Percentiles rank a stretch among this genome's conserved stretches.
Evolutionary conservation across 2,797 vertebrate genomes (phyloP).

Genomic region (Podarcis lilfordi): DNA sequence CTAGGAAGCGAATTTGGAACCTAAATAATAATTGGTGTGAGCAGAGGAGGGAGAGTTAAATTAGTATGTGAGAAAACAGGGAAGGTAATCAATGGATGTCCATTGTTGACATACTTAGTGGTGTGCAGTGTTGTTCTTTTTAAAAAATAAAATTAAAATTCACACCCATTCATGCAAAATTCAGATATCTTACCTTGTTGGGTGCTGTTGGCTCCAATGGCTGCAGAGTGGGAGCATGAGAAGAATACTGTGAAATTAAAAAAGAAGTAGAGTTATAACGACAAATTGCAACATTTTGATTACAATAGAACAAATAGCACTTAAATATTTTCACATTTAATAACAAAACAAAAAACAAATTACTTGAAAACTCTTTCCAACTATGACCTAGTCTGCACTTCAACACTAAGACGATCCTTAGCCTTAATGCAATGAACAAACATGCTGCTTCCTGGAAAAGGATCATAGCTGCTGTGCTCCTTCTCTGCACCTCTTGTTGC

Average conservation of each 20-base stretch:
- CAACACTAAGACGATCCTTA: no score
- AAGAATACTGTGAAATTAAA: not conserved
- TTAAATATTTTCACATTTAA: not conserved
- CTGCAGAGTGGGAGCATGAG: not conserved
- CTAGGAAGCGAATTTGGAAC: not conserved
- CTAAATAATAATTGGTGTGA: not conserved
- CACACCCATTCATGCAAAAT: not conserved
- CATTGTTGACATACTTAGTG: no score
- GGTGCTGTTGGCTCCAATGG: not conserved
- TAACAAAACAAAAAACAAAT: not conserved
- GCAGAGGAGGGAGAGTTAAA: not conserved
- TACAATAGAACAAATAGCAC: not conserved
- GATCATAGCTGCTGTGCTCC: no score
- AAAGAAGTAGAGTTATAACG: not conserved
- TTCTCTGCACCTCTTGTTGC: no score
- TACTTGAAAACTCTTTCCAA: not conserved
- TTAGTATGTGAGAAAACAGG: not conserved
- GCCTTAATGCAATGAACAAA: no score
- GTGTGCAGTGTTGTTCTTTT: not conserved
- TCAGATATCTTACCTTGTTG: slow-evolving; percentile 6
- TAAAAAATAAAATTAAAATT: not conserved
- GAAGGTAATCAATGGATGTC: not conserved
- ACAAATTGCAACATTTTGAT: not conserved
- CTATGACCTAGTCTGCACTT: no score
- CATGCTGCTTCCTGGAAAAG: no score